Evolutionary conservation across 35 echinoderm and acorn worm species (phyloP).

Genomic region (Nesometra sesokonis): DNA sequence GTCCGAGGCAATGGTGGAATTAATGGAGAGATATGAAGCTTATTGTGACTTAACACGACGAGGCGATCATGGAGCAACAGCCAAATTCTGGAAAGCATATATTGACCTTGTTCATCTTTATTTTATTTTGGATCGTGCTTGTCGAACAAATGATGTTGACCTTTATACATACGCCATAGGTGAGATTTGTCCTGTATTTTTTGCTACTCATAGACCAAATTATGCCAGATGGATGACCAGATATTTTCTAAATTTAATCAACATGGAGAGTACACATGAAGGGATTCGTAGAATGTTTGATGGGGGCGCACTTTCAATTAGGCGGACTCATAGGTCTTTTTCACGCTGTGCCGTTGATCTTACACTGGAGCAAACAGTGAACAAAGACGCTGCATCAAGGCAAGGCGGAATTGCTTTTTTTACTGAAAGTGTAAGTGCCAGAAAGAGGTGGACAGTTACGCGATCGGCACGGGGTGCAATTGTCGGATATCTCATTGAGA

Average conservation of each 20-base stretch:
- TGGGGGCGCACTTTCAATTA: no score
- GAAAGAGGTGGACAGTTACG: constrained; percentile 15
- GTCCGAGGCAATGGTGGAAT: neutral
- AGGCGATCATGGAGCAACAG: constrained; percentile 15
- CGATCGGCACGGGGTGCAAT: no score
- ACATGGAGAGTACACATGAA: no score
- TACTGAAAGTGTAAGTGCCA: constrained; percentile 34
- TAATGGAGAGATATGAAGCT: constrained; percentile 6
- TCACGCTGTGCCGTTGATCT: no score
- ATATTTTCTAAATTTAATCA: no score
- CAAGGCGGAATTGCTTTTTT: constrained; percentile 29
- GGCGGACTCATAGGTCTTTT: no score
- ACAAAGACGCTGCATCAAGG: no score
- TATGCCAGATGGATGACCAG: no score
- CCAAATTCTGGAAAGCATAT: constrained; percentile 17
- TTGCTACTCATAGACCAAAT: neutral
- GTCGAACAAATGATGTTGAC: constrained; percentile 15
- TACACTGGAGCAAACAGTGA: no score
- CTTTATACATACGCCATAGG: constrained; percentile 18
- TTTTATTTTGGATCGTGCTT: neutral
- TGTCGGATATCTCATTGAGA: no score
- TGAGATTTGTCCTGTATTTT: neutral
- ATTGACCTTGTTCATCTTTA: constrained; percentile 13
- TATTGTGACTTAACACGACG: neutral
- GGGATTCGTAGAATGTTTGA: no score